Conservation (phyloP, 2,888 invertebrate genomes). For the Rotaria magnacalcarata region DNA sequence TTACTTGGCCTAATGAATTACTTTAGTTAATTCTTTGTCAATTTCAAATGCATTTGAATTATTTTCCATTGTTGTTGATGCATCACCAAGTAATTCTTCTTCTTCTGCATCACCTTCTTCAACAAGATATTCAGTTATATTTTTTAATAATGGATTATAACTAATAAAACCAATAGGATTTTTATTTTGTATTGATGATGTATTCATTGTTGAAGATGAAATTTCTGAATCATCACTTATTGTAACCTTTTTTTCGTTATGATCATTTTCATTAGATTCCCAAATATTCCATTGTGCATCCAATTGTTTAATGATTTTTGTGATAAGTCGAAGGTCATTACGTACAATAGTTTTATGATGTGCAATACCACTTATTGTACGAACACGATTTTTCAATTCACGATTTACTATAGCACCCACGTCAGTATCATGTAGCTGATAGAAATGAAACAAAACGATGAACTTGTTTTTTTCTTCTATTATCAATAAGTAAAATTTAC, state of each 20-base stretch:
- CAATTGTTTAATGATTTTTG: conserved; percentile 81
- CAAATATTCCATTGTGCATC: conserved; percentile 79
- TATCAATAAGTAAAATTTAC: conserved; percentile 60
- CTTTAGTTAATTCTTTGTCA: conserved; percentile 34
- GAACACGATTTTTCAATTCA: conserved; percentile 84
- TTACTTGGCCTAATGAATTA: not conserved
- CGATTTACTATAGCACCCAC: conserved; percentile 91
- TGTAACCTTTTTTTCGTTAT: conserved; percentile 48
- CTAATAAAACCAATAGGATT: conserved; percentile 37
- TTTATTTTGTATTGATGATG: not conserved
- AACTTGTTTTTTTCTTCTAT: not conserved
- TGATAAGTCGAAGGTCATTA: conserved; percentile 84
- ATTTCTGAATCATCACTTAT: not conserved
- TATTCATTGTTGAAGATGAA: not conserved
- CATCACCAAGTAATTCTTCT: conserved; percentile 12
- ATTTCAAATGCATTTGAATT: conserved; percentile 4
- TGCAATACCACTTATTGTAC: conserved; percentile 56
- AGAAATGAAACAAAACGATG: conserved; percentile 38
- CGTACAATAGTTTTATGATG: conserved; percentile 66
- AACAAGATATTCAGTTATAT: conserved; percentile 92
- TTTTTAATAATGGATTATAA: conserved; percentile 81
- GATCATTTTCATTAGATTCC: conserved; percentile 61
- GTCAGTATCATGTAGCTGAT: conserved; percentile 78
- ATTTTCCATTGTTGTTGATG: not conserved
- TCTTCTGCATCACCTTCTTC: conserved; percentile 67